These are phyloP conservation scores for Argyresthia goedartella DNA, from an alignment of 2,888 invertebrate genomes.

Conservation along the genomic window DNA sequence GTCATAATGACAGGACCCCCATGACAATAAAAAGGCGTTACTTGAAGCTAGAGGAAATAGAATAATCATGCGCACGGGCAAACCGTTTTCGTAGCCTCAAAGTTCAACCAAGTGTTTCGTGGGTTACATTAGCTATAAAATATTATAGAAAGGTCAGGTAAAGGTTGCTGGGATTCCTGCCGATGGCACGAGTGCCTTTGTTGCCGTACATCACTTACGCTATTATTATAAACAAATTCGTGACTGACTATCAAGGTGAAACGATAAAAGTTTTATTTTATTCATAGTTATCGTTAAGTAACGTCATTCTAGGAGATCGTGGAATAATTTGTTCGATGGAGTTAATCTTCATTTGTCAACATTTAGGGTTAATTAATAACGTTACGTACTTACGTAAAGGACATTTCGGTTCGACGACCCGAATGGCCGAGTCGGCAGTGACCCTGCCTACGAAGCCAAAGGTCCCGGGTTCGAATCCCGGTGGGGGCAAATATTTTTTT, in stretches of 20 bases:
- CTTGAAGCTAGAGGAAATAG: not conserved
- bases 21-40: no score
- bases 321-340: no score
- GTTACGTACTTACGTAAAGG: no score
- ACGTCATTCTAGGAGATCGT: not conserved
- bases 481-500: no score
- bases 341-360: no score
- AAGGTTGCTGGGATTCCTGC: conserved; percentile 35
- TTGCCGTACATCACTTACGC: conserved; percentile 16
- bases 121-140: conserved; percentile 14
- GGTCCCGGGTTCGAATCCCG: no score
- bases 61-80: conserved; percentile 17
- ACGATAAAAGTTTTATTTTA: conserved; percentile 19
- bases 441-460: no score
- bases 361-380: no score
- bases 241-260: conserved; percentile 22
- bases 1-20: no score
- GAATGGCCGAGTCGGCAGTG: no score
- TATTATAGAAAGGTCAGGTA: conserved; percentile 47
- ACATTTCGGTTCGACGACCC: no score
- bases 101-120: conserved; percentile 46
- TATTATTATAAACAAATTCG: conserved; percentile 1
- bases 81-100: conserved; percentile 23
- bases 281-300: not conserved
- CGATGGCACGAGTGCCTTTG: conserved; percentile 14